Percentiles rank a stretch among this genome's conserved stretches.
phyloP scores from a whole-genome alignment of 92 coral and sea anemone species.

The Zoanthus gigantus region DNA sequence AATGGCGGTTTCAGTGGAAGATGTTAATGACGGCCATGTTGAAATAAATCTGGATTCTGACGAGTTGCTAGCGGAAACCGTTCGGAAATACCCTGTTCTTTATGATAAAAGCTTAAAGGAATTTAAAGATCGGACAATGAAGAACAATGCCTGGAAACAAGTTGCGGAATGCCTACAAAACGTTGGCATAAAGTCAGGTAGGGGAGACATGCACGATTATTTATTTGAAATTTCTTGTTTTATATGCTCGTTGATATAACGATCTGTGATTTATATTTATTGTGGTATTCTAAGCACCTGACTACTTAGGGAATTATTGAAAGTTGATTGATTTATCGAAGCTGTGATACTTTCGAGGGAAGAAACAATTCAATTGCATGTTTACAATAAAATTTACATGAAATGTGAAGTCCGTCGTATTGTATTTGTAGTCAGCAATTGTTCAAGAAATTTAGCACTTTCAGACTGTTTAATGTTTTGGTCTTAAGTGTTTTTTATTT shows the following conservation, averaged over 20 bases:
- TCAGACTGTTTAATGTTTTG: neutral
- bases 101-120: neutral
- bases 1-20: constrained; percentile 18
- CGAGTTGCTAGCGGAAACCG: constrained; percentile 18
- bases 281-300: neutral
- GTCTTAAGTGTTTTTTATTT: neutral
- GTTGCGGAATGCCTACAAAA: constrained; percentile 2
- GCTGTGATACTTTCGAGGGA: neutral
- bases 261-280: neutral
- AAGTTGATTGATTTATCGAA: neutral
- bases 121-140: neutral
- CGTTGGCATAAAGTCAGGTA: constrained; percentile 32
- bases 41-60: neutral
- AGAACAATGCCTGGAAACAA: constrained; percentile 27
- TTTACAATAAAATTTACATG: constrained; percentile 4
- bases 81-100: constrained; percentile 23
- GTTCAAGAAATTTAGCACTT: neutral
- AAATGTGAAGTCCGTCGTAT: constrained; percentile 18
- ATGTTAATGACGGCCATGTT: constrained; percentile 20
- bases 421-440: neutral
- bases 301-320: neutral
- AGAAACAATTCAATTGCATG: neutral
- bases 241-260: neutral
- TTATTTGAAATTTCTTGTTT: neutral
- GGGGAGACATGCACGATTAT: constrained; percentile 8